Evolutionary conservation across 2,113 vertebrate genomes (phyloP), one percentile per base, ranked within the genome.

Genomic region (Felis chaus): DNA sequence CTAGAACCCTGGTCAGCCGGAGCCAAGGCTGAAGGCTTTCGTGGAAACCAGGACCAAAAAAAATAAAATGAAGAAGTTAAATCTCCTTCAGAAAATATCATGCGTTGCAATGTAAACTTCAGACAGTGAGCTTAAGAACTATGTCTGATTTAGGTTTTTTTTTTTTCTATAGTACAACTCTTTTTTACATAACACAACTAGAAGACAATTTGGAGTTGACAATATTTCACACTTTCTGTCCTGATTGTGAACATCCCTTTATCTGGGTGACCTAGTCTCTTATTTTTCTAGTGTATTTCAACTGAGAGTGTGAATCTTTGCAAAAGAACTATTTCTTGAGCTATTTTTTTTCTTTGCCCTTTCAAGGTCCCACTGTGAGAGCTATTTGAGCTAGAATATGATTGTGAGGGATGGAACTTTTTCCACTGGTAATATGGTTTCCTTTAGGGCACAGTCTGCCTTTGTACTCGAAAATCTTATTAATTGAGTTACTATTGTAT

Each of bases 401-500:
- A 89, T 95, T 74, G 84, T 93, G 97, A 94, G 88, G 27, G 93
- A 50, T 53, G 81, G 50, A 84, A 78, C 53, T 55, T 55, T 91
- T 85, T 91, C 88, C 69, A 74, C 74, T 81, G 27, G 48, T 74
- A 92, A 94, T 96, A 61, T 96, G 96, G 91, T 97, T 97, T 95
- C 83, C 71, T 94, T 97, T 96, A 97, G 83, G 74, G 57, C 65
- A 41, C 0, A 85, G 78, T 45, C 90, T 91, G 57, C 13, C 55
- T 18, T 85, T 53, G 84, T 48, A 96, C 95, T 57, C 53, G 83
- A 82, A 97, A 96, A 97, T 41, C 68, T 97, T 96, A 93, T 96
- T 97, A 96, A 91, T 48, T 79, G 76, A 96, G 55, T 98, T 92
- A 95, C 95, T 74, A 97, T 93, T 94, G 84, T 66, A 80, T 76